phyloP scores from a whole-genome alignment of 2,888 invertebrate genomes.

The Rhagonycha lutea region DNA sequence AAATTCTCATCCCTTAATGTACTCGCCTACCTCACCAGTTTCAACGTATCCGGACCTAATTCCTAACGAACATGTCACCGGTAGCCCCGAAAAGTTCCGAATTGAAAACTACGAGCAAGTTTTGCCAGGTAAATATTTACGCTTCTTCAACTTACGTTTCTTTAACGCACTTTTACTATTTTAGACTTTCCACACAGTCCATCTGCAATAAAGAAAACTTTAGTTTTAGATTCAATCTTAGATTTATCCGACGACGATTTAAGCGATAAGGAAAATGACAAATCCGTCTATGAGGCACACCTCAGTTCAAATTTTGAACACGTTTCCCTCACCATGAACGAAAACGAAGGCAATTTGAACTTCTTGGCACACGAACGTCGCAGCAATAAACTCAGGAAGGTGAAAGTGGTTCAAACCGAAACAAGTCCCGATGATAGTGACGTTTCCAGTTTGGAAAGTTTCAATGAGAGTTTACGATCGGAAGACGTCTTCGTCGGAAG shows the following conservation, averaged over 20 bases:
- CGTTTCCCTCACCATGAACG: constrained; percentile 56
- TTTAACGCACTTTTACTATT: constrained; percentile 6
- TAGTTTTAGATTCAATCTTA: constrained; percentile 61
- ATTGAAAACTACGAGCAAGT: constrained; percentile 45
- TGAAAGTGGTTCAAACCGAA: constrained; percentile 48
- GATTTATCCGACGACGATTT: constrained; percentile 55
- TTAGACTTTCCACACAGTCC: constrained; percentile 63
- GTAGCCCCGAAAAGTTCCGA: constrained; percentile 44
- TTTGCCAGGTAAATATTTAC: constrained; percentile 41
- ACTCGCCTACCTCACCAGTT: constrained; percentile 46
- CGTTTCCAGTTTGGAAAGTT: constrained; percentile 52
- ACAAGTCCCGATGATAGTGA: constrained; percentile 48
- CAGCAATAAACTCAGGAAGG: constrained; percentile 52
- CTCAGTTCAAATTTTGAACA: constrained; percentile 58
- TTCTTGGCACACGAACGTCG: constrained; percentile 51
- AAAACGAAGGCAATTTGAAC: constrained; percentile 56
- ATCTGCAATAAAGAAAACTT: constrained; percentile 58
- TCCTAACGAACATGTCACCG: constrained; percentile 48
- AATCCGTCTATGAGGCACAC: constrained; percentile 58
- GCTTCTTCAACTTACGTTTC: not conserved
- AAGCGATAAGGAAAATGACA: constrained; percentile 58
- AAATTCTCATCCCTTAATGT: constrained; percentile 54
- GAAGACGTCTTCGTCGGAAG: constrained; percentile 58
- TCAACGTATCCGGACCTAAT: constrained; percentile 53
- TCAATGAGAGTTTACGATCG: constrained; percentile 53